Percentiles rank a stretch among this genome's conserved stretches.
Evolutionary conservation across 2,888 invertebrate species (phyloP).

Genomic region (Lithosia quadra): DNA sequence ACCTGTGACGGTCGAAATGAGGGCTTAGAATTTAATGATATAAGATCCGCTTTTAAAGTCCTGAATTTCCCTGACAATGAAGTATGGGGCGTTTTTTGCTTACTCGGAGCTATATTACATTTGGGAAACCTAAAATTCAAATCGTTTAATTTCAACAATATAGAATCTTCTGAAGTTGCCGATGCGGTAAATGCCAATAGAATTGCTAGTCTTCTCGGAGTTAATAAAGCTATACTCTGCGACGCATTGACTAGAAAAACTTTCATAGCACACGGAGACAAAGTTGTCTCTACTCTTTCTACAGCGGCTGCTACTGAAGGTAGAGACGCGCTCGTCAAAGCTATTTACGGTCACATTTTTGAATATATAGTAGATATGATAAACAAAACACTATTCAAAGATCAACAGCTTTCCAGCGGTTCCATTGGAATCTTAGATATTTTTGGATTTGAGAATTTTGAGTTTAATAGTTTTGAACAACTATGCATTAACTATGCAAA

Average conservation of each 20-base stretch:
- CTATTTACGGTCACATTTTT: conserved; percentile 96
- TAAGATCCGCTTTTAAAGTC: conserved; percentile 97
- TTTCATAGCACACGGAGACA: conserved; percentile 94
- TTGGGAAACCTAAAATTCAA: conserved; percentile 96
- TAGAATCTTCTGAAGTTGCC: conserved; percentile 95
- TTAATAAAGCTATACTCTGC: conserved; percentile 89
- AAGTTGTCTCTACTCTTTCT: conserved; percentile 91
- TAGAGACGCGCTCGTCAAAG: conserved; percentile 96
- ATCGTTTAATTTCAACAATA: conserved; percentile 91
- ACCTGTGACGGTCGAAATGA: conserved; percentile 95
- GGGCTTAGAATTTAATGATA: conserved; percentile 94
- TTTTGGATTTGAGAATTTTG: conserved; percentile 98
- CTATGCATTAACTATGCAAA: conserved; percentile 99
- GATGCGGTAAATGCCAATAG: conserved; percentile 90
- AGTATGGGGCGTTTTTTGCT: conserved; percentile 93
- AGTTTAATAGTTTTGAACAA: conserved; percentile 97
- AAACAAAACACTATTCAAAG: conserved; percentile 93
- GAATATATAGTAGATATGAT: conserved; percentile 96
- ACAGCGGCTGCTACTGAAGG: conserved; percentile 93
- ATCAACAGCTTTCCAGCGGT: conserved; percentile 86
- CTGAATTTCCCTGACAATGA: conserved; percentile 95
- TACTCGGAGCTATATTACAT: conserved; percentile 95
- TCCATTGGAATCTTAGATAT: conserved; percentile 98
- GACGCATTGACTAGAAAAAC: conserved; percentile 95
- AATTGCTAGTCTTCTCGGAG: conserved; percentile 91